A percentile compares a stretch with the other conserved stretches of the same genome.
phyloP scores from a whole-genome alignment of 1,140 invertebrate genomes.

The Argopecten irradians region DNA sequence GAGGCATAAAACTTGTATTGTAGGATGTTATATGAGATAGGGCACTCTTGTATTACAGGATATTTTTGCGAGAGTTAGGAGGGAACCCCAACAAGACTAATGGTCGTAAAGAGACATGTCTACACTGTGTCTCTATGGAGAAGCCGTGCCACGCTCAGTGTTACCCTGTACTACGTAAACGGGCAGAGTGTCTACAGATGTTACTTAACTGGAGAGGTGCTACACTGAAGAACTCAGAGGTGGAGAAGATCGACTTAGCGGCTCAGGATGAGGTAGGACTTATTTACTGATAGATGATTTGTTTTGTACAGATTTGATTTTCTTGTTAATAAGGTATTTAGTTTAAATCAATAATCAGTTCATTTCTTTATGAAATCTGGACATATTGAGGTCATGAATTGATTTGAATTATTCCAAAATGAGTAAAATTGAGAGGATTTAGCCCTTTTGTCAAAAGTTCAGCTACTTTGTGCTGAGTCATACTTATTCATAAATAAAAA shows the following conservation, averaged over 20 bases:
- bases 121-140: slow-evolving; percentile 83
- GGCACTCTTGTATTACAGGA: slow-evolving; percentile 78
- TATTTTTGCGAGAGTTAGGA: slow-evolving; percentile 83
- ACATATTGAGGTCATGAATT: too few species aligned
- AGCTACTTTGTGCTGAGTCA: too few species aligned
- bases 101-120: slow-evolving; percentile 81
- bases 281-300: neutral
- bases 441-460: too few species aligned
- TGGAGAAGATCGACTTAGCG: slow-evolving; percentile 81
- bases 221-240: slow-evolving; percentile 78
- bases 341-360: too few species aligned
- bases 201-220: slow-evolving; percentile 83
- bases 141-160: slow-evolving; percentile 59
- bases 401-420: too few species aligned
- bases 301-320: too few species aligned
- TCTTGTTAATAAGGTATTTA: too few species aligned
- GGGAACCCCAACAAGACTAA: slow-evolving; percentile 86
- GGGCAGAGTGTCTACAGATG: slow-evolving; percentile 81
- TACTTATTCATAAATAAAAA: too few species aligned
- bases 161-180: slow-evolving; percentile 80
- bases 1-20: neutral
- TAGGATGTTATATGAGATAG: neutral
- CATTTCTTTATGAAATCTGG: too few species aligned
- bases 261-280: slow-evolving; percentile 81
- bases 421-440: too few species aligned